phyloP scores from a whole-genome alignment of 2,113 vertebrate species.

The Jaculus jaculus region DNA sequence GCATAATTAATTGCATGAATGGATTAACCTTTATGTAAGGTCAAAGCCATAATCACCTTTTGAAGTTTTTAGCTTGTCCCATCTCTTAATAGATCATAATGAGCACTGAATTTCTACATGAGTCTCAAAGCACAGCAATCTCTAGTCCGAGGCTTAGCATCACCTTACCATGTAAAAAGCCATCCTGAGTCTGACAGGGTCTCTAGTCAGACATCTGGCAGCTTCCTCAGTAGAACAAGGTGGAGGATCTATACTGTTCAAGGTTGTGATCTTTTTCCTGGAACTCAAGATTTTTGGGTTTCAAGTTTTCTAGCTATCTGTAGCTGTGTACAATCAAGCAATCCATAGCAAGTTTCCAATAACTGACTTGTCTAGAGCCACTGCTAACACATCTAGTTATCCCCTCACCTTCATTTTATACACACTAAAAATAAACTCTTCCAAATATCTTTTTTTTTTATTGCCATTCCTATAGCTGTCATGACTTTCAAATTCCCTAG shows the following conservation, averaged over 20 bases:
- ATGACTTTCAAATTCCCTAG: conserved; percentile 46
- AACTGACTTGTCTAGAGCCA: background rate
- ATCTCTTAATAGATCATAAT: background rate
- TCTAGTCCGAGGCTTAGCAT: background rate
- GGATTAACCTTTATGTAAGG: background rate
- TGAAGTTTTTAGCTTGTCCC: background rate
- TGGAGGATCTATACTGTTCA: background rate
- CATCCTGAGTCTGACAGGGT: background rate
- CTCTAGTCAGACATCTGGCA: background rate
- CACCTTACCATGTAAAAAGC: background rate
- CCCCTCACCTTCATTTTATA: conserved; percentile 48
- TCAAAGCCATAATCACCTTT: background rate
- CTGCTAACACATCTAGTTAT: conserved; percentile 54
- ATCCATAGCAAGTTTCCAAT: background rate
- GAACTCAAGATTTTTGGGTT: background rate
- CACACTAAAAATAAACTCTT: conserved; percentile 65
- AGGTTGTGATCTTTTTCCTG: background rate
- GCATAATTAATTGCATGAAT: background rate
- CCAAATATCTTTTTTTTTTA: conserved; percentile 52
- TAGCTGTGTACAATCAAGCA: background rate
- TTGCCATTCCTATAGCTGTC: conserved; percentile 36
- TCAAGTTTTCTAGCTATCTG: background rate
- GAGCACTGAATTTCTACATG: background rate
- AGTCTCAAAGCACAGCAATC: background rate
- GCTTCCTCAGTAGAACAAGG: background rate